These are phyloP conservation scores for Pristionchus exspectatus DNA, from an alignment of 2,888 invertebrate species.

Conservation along the genomic window DNA sequence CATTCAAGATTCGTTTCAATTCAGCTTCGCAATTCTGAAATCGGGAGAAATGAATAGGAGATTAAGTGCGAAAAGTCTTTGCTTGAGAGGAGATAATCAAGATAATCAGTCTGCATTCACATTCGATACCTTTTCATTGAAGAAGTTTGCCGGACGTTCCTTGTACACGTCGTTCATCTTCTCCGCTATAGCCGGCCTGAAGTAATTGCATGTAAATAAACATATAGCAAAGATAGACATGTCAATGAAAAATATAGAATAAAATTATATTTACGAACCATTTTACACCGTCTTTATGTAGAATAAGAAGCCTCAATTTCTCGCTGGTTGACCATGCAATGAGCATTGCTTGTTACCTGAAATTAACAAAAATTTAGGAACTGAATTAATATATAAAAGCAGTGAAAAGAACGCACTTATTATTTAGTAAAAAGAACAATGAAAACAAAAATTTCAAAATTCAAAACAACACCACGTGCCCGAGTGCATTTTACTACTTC, in stretches of 20 bases:
- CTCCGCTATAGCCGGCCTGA: neutral
- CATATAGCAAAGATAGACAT: neutral
- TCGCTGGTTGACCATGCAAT: slow-evolving; percentile 43
- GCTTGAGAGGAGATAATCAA: neutral
- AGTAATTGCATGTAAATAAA: neutral
- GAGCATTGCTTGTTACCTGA: neutral
- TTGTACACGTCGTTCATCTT: slow-evolving; percentile 40
- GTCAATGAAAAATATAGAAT: too few species aligned
- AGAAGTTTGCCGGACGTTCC: slow-evolving; percentile 31
- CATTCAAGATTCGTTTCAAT: slow-evolving; percentile 24
- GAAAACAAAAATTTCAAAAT: neutral
- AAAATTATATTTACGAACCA: neutral
- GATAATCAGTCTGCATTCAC: neutral
- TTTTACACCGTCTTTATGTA: neutral
- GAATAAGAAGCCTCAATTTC: slow-evolving; percentile 10
- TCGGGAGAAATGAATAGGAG: neutral
- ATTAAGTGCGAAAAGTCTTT: neutral
- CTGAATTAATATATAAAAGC: neutral
- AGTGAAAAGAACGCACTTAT: neutral
- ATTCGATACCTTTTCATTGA: slow-evolving; percentile 38
- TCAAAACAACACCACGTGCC: neutral
- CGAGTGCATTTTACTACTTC: neutral
- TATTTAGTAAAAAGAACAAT: neutral
- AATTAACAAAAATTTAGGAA: neutral
- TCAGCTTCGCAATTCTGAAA: slow-evolving; percentile 50